Base-by-base conservation (phyloP, 2,888 invertebrate species). In the Cloeon dipterum region DNA sequence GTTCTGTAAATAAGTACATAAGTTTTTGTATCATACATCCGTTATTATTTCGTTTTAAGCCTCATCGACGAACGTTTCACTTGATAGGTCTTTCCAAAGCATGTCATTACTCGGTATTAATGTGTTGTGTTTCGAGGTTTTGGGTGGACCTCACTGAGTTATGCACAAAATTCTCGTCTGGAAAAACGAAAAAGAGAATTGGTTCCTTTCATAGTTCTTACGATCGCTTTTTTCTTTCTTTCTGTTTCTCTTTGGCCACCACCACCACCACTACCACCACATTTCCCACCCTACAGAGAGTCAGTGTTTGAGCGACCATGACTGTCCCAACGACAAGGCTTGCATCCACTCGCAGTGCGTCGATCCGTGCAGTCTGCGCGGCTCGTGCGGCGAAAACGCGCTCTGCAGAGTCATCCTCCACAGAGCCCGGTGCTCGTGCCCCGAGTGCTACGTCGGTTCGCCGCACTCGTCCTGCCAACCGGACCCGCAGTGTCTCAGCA, bases 281-380 rank as follows among this genome's bases (percentile, higher is more conserved):
- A 21, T 34, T 19, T n/a, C n/a, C n/a, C 42, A 48, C 47, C 64
- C 63, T 45, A 57, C 65, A 72, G 78, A 75, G 65, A 72, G 73
- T 65, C 79, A 82, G 72, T 86, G 86, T 66, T 74, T 74, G 65
- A 74, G 74, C 62, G 83, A 88, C 68, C 69, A 72, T 65, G 85
- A 85, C 66, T 89, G 88, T 65, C 74, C 82, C 48, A 75, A 75
- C 63, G 83, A 86, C 63, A 79, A 82, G 66, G 78, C 83, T 57
- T 89, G 88, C 66, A 70, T 83, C 62, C 78, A 79, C 63, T 72
- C 76, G 61, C 77, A 79, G 63, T 89, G 88, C 62, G 70, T 78
- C 61, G 83, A 88, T 62, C 88, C 86, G 46, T 89, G 88, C 64
- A 73, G 73, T 52, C 68, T 85, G 53, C 74, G 82, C 50, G 85